Evolutionary conservation across 2,888 invertebrate species (phyloP).

Genomic region (Drosophila atripex): DNA sequence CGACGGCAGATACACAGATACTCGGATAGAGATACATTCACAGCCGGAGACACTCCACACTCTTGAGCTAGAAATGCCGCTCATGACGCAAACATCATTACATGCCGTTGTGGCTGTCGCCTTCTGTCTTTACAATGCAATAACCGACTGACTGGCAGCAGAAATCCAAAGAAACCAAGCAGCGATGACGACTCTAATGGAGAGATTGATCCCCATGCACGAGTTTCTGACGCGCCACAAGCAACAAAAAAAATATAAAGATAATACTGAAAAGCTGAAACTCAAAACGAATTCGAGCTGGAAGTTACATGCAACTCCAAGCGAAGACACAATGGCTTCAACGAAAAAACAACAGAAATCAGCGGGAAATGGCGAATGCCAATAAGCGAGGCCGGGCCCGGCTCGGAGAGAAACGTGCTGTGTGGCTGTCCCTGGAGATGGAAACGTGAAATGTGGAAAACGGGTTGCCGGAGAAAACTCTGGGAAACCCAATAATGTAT

Average conservation of each 20-base stretch:
- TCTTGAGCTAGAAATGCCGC: constrained; percentile 47
- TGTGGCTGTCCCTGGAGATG: constrained; percentile 16
- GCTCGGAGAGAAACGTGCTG: constrained; percentile 24
- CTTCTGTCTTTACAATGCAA: constrained; percentile 59
- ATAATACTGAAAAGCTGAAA: constrained; percentile 12
- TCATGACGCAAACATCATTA: constrained; percentile 69
- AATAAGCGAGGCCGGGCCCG: constrained; percentile 30
- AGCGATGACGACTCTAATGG: constrained; percentile 39
- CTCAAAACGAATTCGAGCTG: constrained; percentile 12
- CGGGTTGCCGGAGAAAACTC: background rate
- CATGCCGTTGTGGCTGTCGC: constrained; percentile 35
- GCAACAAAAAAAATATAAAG: background rate
- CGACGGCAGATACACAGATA: constrained; percentile 39
- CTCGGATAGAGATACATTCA: constrained; percentile 15
- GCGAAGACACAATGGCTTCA: constrained; percentile 44
- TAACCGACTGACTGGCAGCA: constrained; percentile 34
- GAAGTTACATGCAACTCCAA: constrained; percentile 13
- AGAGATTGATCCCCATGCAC: constrained; percentile 50
- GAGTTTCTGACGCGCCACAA: constrained; percentile 40
- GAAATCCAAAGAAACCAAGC: constrained; percentile 6
- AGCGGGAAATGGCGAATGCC: constrained; percentile 40
- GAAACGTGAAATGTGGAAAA: constrained; percentile 3
- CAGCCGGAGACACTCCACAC: constrained; percentile 48
- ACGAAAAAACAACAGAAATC: constrained; percentile 35
- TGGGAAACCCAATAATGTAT: background rate